Conservation (phyloP, 2,113 vertebrate species). For the Halichoeres trimaculatus region DNA sequence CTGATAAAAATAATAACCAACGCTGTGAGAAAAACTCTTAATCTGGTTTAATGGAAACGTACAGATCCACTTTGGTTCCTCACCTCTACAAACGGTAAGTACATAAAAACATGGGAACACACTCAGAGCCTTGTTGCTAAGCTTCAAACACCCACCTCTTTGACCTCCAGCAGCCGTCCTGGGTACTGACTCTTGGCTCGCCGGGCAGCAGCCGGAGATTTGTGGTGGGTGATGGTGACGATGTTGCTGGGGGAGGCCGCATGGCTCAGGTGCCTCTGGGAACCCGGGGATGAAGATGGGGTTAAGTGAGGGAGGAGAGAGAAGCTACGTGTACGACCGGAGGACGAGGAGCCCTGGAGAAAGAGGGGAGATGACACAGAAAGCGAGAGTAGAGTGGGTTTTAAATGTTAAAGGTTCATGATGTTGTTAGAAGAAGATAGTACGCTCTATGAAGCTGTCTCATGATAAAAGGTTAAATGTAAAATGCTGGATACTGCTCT, state of each 20-base stretch:
- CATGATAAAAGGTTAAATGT: background rate
- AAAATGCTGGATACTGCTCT: background rate
- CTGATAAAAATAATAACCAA: background rate
- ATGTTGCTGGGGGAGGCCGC: constrained; percentile 86
- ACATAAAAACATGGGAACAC: too few relatives aligned
- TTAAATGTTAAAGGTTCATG: constrained; percentile 28
- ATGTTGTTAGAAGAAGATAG: constrained; percentile 25
- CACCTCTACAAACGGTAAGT: too few relatives aligned
- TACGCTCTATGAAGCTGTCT: background rate
- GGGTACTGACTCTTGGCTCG: constrained; percentile 87
- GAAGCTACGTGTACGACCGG: constrained; percentile 90
- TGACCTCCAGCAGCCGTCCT: constrained; percentile 91
- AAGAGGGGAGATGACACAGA: constrained; percentile 18
- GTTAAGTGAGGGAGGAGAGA: constrained; percentile 90
- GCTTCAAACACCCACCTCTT: constrained; percentile 88
- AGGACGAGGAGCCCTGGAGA: constrained; percentile 85
- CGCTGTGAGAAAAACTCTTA: background rate
- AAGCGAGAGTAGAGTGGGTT: constrained; percentile 21
- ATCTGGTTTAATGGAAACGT: too few relatives aligned
- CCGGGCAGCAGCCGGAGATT: constrained; percentile 93
- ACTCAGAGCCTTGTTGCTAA: background rate
- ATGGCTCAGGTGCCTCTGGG: constrained; percentile 85
- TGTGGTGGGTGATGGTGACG: constrained; percentile 95
- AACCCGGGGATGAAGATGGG: constrained; percentile 88
- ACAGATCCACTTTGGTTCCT: too few relatives aligned